Evolutionary conservation across 2,888 invertebrate species (phyloP), one percentile per base, ranked within the genome.

Genomic region (Dugesia japonica): DNA sequence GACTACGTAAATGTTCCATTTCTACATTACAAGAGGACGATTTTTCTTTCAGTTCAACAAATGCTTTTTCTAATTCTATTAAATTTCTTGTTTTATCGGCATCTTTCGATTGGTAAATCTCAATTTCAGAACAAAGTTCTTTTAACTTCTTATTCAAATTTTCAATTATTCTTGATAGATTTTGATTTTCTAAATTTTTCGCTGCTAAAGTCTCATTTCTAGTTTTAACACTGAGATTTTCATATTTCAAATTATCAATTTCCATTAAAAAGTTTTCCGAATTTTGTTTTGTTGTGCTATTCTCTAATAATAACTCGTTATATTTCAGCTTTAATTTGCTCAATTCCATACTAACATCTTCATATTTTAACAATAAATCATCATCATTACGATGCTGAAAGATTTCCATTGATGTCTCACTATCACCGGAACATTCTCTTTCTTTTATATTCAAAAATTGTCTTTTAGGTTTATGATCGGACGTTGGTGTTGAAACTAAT

Each of bases 71-170:
- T 42, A 75, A 23, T 26, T 75, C 75, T 1, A 75, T 56, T 42
- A 75, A 20, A 56, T 71, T 42, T 75, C 56, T 1, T 23, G 42
- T 71, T 26, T 75, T 75, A 17, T 75, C 56, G 7, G 71, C 4
- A 38, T 75, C 75, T 75, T 20, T 28, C 4, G 26, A 1, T 75
- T 75, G 56, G 23, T 26, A 56, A 56, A 27, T 23, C 17, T 75
- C 75, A 26, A 75, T 75, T 75, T 56, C 26, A n/a, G 23, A n/a
- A 23, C 56, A 42, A 42, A 75, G 71, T 75, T 75, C 56, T 28
- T 31, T 27, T 1, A 74, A 4, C 38, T 74, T 74, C 9, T 26
- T 26, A 20, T 42, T 23, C 1, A 75, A 20, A 56, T 75, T 75
- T 42, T 75, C 26, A 17, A 56, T 75, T 4, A 71, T 75, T 42